Evolutionary conservation across 2,797 vertebrate genomes (phyloP), one percentile per base, ranked within the genome.

Genomic region (Poecilia velifera): DNA sequence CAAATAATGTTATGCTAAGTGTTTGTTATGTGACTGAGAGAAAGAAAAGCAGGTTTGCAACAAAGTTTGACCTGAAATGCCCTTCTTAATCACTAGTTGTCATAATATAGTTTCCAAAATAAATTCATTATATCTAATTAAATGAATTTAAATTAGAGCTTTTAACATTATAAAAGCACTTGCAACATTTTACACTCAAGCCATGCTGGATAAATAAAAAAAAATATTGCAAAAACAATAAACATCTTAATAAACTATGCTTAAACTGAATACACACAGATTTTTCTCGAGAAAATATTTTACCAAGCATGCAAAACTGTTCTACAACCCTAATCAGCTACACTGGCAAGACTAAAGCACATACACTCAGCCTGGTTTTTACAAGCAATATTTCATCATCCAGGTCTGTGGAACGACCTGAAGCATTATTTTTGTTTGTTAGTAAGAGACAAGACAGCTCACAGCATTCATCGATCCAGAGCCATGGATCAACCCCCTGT

Each of bases 401-500:
- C 28, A n/a, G 46, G 36, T 82, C 72, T 68, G 10, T 85, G 85
- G 55, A 74, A 73, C 16, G 72, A 71, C 78, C 74, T 36, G 64
- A 25, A 73, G 84, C 51, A 74, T 77, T 89, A 80, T 82, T 77
- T 73, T 86, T 76, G 78, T 76, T 76, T 81, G 84, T 86, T 41
- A 78, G 74, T 85, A 77, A 75, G 53, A 79, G 87, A 87, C 89
- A 84, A 76, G 87, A 87, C 82, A 72, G 84, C 81, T 89, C 86
- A 87, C 87, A 43, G 72, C 79, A 78, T 81, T 82, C 87, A 85
- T 86, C 13, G 72, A 91, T 85, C 77, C 71, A 84, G 72, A 55
- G 59, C 84, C 83, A 88, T 93, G 84, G 80, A 91, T 93, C 89
- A 92, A 87, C 88, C 68, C 68, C 83, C 84, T 86, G 91, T 87